Evolutionary conservation across 2,797 vertebrate species (phyloP), one percentile per base, ranked within the genome.

Genomic region (Meda fulgida): DNA sequence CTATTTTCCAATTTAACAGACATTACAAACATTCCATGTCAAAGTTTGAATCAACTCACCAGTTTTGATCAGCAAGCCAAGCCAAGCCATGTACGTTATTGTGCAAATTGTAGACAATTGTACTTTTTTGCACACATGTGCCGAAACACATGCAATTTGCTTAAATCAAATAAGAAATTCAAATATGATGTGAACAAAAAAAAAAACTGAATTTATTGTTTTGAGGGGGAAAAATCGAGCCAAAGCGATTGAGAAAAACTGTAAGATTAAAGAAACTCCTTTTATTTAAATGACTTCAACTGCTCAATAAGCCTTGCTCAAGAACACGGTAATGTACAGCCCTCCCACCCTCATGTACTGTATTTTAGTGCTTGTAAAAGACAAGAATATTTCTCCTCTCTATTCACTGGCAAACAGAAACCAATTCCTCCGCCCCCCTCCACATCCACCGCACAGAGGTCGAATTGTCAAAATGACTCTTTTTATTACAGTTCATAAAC

Each of bases 401-500:
- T 58, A 51, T 84, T 95, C 95, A 94, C 94, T 93, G 89, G 96
- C 95, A 96, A 95, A 96, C 96, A 85, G 73, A 84, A 96, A 94
- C 95, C 95, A 95, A 95, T 95, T 95, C 95, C 94, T 91, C 90
- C 91, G 90, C 53, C 86, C 85, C 84, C 40, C 63, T 70, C 93
- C 93, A 92, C 94, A 91, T 88, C 92, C 93, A 91, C 92, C 92
- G 93, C 94, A 85, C 93, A 91, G 90, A 93, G 96, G 94, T 97
- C 96, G 95, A 94, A 72, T 96, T 91, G 93, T 96, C 97, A 98
- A 99, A 98, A 99, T 99, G 97, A 99, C 97, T 98, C 96, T 98
- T 98, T 99, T 99, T 98, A 99, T 99, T 99, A 98, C 97, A 97
- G 97, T 98, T 99, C 97, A 97, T 99, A 98, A 98, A 98, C 96